Base-by-base conservation (phyloP, 2,113 vertebrate species). In the Gila orcuttii region DNA sequence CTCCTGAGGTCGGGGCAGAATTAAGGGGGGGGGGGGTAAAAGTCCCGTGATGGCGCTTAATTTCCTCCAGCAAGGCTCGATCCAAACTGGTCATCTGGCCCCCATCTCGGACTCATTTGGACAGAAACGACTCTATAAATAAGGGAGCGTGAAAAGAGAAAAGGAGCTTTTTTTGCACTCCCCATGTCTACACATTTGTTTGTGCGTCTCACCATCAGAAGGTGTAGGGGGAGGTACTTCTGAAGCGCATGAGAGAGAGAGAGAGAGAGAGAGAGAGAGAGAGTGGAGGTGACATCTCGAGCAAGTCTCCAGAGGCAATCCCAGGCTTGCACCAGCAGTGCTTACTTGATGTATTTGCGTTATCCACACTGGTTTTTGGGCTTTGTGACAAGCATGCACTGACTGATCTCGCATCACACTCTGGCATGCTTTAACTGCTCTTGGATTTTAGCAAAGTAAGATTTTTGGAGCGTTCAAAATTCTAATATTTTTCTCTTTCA, bases 81-180 rank as follows among this genome's bases (percentile, higher is more conserved):
- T 92, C 90, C 90, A 91, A 57, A 84, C 93, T 91, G 95, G 96
- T 97, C 96, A 97, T 96, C 96, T 97, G 96, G 96, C 96, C 95
- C 92, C 92, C 93, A 91, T 94, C 84, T 94, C 93, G 93, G 91
- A 97, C 90, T 93, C 95, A 96, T 96, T 97, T 96, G 96, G 95
- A 95, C 96, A 96, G 96, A 95, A 97, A 97, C 94, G 93, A 96
- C 95, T 95, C 95, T 95, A 97, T 97, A 98, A 97, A 98, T 97
- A 97, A 95, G 94, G 94, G 94, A 89, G 87, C 90, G 90, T 92
- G 89, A 60, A 60, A 92, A 92, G 64, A 64, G 93, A 89, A 92
- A 88, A 91, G 92, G 88, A 87, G 93, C 15, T 76, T 90, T 92
- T 42, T 62, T 89, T 73, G 33, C 64, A 57, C 23, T 23, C 23